phyloP scores from a whole-genome alignment of 2,113 vertebrate genomes.

The Lophochroa leadbeateri region DNA sequence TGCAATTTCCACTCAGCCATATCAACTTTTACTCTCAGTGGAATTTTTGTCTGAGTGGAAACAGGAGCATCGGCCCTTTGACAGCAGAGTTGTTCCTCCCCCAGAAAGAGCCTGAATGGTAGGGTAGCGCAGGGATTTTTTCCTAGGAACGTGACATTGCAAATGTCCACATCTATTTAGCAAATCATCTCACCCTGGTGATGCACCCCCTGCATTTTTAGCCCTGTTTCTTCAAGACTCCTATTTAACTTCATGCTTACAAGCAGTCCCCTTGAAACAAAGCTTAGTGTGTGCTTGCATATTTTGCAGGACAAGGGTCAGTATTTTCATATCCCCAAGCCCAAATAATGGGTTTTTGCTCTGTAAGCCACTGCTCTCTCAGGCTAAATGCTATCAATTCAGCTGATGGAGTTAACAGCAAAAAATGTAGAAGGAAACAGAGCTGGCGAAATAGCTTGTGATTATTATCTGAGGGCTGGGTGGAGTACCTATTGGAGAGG shows the following conservation, averaged over 20 bases:
- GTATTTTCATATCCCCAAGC: not conserved
- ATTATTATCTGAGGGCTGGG: constrained; percentile 69
- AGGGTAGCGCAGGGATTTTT: not conserved
- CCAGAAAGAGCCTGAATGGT: not conserved
- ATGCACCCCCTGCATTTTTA: not conserved
- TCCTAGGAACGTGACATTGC: not conserved
- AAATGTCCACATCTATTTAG: not conserved
- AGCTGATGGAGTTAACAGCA: constrained; percentile 64
- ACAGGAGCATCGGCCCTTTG: not conserved
- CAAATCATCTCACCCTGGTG: not conserved
- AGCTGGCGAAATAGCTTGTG: constrained; percentile 33
- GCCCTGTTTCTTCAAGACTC: not conserved
- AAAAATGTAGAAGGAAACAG: constrained; percentile 57
- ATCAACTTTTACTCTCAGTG: not conserved
- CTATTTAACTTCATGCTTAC: not conserved
- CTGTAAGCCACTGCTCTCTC: not conserved
- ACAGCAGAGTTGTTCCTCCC: not conserved
- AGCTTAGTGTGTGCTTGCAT: rapidly evolving
- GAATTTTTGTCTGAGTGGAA: not conserved
- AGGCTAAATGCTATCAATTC: not conserved
- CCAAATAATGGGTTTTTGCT: not conserved
- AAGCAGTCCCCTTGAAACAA: not conserved
- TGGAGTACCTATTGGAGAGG: constrained; percentile 61
- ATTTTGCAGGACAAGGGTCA: not conserved
- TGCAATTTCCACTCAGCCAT: not conserved